phyloP scores from a whole-genome alignment of 2,888 invertebrate species.

The Drosophila testacea region DNA sequence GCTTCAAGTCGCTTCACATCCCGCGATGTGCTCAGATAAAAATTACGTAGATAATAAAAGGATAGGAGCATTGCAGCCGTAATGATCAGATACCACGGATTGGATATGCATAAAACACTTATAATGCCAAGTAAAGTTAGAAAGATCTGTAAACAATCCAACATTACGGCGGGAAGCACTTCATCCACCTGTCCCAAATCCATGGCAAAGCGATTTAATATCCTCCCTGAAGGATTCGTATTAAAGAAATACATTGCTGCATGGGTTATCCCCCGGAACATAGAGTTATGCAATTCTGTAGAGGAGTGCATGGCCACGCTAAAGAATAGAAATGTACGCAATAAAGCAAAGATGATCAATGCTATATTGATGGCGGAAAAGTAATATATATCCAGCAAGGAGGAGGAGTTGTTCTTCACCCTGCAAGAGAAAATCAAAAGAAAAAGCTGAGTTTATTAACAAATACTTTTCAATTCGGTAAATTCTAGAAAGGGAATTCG shows the following conservation, averaged over 20 bases:
- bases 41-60: slow-evolving; percentile 90
- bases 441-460: not conserved
- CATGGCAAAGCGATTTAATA: slow-evolving; percentile 95
- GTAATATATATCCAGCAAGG: slow-evolving; percentile 84
- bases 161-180: slow-evolving; percentile 83
- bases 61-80: slow-evolving; percentile 89
- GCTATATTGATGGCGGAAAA: slow-evolving; percentile 85
- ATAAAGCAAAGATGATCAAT: slow-evolving; percentile 82
- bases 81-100: slow-evolving; percentile 90
- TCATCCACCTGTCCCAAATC: slow-evolving; percentile 89
- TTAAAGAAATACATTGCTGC: slow-evolving; percentile 95
- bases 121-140: slow-evolving; percentile 92
- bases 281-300: slow-evolving; percentile 91
- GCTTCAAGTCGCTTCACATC: slow-evolving; percentile 93
- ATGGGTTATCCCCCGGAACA: slow-evolving; percentile 92
- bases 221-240: slow-evolving; percentile 92
- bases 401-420: slow-evolving; percentile 75
- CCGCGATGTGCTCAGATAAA: slow-evolving; percentile 92
- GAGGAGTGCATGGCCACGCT: slow-evolving; percentile 90
- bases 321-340: slow-evolving; percentile 86
- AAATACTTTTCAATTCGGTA: not conserved
- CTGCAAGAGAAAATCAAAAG: slow-evolving; percentile 42
- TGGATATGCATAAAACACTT: slow-evolving; percentile 90
- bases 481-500: not conserved
- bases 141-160: slow-evolving; percentile 89